Base-by-base conservation (phyloP, 2,888 invertebrate genomes). In the Disparrhopalites patrizii region DNA sequence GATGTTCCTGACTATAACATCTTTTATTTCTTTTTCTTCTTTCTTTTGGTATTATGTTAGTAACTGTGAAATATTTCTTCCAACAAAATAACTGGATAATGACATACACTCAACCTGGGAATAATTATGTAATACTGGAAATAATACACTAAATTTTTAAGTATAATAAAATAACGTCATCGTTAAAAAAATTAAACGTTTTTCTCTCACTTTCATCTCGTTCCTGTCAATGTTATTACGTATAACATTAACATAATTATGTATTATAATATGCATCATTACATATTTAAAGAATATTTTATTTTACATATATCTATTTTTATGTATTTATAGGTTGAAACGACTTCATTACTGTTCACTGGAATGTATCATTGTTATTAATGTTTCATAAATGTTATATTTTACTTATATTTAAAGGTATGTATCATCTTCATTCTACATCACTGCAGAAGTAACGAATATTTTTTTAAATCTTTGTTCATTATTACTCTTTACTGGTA, bases 321-420 rank as follows among this genome's bases (percentile, higher is more conserved):
- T 40, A 40, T 18, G 4, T 40, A 15, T 40, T 23, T 47, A n/a
- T 47, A 47, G 47, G 47, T 23, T 47, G 47, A 47, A 25, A 47
- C 47, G 47, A 47, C 47, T 47, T 47, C 23, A 47, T 47, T 47
- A 47, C 47, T 47, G 20, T 47, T 47, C 47, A 47, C 47, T 47
- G 47, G 47, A 47, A 47, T 47, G 47, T 47, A 47, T 47, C 47
- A 47, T 47, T 47, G 47, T 47, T 47, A 47, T 47, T 47, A 47
- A 25, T 20, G 47, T 47, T 47, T 47, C 10, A 47, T 47, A 47
- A 23, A 43, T 5, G n/a, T n/a, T n/a, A n/a, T n/a, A 20, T 47
- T 20, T 23, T 3, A 47, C 3, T 20, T 47, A 3, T 47, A 47
- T 47, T 4, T 18, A n/a, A n/a, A 23, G 47, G 47, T 47, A 23